phyloP scores from a whole-genome alignment of 2,113 vertebrate species.

The Verasper variegatus region DNA sequence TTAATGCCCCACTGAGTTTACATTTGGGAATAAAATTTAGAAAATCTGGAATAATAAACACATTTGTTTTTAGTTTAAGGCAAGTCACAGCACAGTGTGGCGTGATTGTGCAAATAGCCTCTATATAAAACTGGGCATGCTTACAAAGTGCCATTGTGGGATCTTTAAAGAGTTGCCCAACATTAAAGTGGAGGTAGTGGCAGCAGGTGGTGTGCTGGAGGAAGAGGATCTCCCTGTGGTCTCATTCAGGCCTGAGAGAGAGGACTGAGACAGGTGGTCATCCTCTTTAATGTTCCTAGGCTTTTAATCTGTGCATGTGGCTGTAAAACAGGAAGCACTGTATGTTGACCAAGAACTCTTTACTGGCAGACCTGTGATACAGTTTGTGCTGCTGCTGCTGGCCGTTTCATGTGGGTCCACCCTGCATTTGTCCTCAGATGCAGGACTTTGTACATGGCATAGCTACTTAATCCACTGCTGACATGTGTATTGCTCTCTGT shows the following conservation, averaged over 20 bases:
- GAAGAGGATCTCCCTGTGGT: constrained; percentile 77
- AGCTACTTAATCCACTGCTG: constrained; percentile 54
- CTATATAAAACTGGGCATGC: constrained; percentile 57
- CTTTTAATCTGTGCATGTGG: constrained; percentile 75
- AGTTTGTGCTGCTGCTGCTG: constrained; percentile 53
- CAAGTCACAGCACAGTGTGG: constrained; percentile 35
- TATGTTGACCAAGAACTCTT: constrained; percentile 60
- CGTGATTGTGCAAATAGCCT: constrained; percentile 36
- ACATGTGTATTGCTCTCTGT: constrained; percentile 46
- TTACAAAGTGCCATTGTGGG: constrained; percentile 68
- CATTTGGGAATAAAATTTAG: constrained; percentile 15
- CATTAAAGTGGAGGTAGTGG: constrained; percentile 65
- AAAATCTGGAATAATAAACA: constrained; percentile 14
- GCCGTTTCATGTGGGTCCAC: constrained; percentile 70
- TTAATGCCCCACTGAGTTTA: neutral
- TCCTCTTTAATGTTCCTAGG: constrained; percentile 73
- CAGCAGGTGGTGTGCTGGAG: constrained; percentile 75
- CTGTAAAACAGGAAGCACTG: constrained; percentile 59
- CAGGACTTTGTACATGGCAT: constrained; percentile 39
- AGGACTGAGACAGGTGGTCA: constrained; percentile 79
- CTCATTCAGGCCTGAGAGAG: constrained; percentile 71
- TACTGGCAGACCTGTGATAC: constrained; percentile 62
- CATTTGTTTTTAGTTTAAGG: constrained; percentile 41
- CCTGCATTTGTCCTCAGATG: constrained; percentile 24
- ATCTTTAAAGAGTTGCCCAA: constrained; percentile 64